Base-by-base conservation (phyloP, 2,888 invertebrate species). In the Nowickia ferox region DNA sequence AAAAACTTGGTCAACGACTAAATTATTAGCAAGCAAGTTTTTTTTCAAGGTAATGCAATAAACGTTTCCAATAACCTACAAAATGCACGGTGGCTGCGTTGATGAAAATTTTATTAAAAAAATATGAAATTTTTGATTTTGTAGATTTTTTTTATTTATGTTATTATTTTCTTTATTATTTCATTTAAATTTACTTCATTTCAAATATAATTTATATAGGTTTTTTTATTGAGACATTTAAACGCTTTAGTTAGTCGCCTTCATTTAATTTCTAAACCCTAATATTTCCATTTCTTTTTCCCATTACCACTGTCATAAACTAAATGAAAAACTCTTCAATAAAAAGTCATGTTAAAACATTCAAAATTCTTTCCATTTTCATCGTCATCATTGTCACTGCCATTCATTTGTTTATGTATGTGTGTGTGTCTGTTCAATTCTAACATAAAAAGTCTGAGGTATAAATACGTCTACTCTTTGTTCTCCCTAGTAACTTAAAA, bases 51-150 rank as follows among this genome's bases (percentile, higher is more conserved):
- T 48, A 55, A 42, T 22, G 19, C 19, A 61, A 6, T 10, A 44
- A 59, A 42, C 13, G 11, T 44, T 51, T 44, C 15, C 40, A 59
- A 46, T 46, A 66, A 61, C 69, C 57, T 51, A 17, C 55, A 11
- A 17, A 71, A 81, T 91, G 92, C 92, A 91, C 91, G 91, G 92
- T 91, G 92, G 91, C 92, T 91, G 91, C 90, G 51, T 86, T 82
- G 55, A 81, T 82, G 30, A 85, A 78, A 72, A 68, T 46, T 55
- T 78, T 42, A 76, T 51, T 22, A 30, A 30, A 30, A 30, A 4
- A 30, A 6, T 30, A 30, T 53, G 48, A 51, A 63, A 80, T 53
- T 71, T 84, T 61, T 76, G 51, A 82, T 87, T 85, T 81, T 71
- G 74, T 78, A 69, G 80, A 57, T 30, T 46, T 46, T 87, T 85